A percentile compares a stretch with the other conserved stretches of the same genome.
Conservation (phyloP, 2,888 invertebrate species). For the Nineta flava region DNA sequence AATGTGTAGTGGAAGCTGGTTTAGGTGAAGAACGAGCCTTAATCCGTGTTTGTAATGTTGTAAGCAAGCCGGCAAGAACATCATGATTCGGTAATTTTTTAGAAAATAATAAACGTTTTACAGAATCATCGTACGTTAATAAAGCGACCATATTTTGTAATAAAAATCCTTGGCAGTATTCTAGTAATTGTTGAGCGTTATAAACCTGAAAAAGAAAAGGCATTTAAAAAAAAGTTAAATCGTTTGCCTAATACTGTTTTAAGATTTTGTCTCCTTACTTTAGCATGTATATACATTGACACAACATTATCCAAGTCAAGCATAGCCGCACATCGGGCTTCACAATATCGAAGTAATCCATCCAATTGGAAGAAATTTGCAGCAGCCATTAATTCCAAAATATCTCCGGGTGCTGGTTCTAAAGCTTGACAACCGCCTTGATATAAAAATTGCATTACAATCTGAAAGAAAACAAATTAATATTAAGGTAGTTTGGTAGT, state of each 20-base stretch:
- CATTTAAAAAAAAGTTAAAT: slow-evolving; percentile 2
- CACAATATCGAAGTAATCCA: slow-evolving; percentile 69
- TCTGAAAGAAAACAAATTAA: slow-evolving; percentile 32
- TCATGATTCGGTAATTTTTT: slow-evolving; percentile 83
- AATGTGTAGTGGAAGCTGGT: slow-evolving; percentile 16
- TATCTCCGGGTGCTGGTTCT: slow-evolving; percentile 62
- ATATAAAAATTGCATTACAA: slow-evolving; percentile 87
- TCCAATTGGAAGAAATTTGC: slow-evolving; percentile 84
- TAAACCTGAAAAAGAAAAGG: slow-evolving; percentile 46
- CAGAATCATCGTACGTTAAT: slow-evolving; percentile 78
- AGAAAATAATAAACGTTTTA: slow-evolving; percentile 72
- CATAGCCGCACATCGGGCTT: slow-evolving; percentile 68
- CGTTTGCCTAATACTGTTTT: neutral
- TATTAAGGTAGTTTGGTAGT: too few species aligned
- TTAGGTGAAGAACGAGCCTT: slow-evolving; percentile 35
- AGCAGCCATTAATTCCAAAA: slow-evolving; percentile 78
- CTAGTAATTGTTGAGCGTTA: slow-evolving; percentile 68
- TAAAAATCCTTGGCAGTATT: slow-evolving; percentile 81
- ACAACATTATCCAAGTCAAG: slow-evolving; percentile 79
- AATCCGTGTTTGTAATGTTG: slow-evolving; percentile 67
- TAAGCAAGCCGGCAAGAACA: slow-evolving; percentile 64
- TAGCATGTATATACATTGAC: slow-evolving; percentile 84
- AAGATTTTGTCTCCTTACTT: slow-evolving; percentile 34
- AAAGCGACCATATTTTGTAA: slow-evolving; percentile 91
- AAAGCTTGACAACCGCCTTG: slow-evolving; percentile 71